phyloP scores from a whole-genome alignment of 2,113 vertebrate species.

The Scopus umbretta region DNA sequence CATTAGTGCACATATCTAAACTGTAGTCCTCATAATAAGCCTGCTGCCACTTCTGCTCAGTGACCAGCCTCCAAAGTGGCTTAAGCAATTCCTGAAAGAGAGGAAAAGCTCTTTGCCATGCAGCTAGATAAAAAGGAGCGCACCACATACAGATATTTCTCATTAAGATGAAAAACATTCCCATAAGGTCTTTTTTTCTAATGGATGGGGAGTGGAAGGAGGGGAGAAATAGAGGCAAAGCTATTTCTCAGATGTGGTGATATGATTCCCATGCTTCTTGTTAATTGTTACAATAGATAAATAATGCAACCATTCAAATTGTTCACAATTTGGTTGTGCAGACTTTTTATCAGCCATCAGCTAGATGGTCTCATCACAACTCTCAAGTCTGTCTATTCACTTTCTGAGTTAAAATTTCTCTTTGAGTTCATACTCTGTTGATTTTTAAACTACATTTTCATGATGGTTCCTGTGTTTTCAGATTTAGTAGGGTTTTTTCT shows the following conservation, averaged over 20 bases:
- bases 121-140: background rate
- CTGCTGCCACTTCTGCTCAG: background rate
- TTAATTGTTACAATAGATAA: background rate
- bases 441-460: background rate
- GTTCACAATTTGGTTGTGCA: background rate
- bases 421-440: background rate
- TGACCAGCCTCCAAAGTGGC: background rate
- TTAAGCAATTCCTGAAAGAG: background rate
- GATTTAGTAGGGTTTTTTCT: background rate
- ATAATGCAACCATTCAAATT: background rate
- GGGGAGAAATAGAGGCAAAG: background rate
- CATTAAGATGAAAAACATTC: background rate
- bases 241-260: background rate
- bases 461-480: background rate
- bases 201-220: background rate
- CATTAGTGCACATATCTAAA: background rate
- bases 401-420: background rate
- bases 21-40: background rate
- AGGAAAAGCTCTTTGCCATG: background rate
- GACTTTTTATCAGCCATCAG: background rate
- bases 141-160: background rate
- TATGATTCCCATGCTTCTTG: background rate
- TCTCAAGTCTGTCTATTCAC: background rate
- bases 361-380: background rate
- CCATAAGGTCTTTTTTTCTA: background rate